Base-by-base conservation (phyloP, 2,113 vertebrate species). In the Petrocephalus microphthalmus region DNA sequence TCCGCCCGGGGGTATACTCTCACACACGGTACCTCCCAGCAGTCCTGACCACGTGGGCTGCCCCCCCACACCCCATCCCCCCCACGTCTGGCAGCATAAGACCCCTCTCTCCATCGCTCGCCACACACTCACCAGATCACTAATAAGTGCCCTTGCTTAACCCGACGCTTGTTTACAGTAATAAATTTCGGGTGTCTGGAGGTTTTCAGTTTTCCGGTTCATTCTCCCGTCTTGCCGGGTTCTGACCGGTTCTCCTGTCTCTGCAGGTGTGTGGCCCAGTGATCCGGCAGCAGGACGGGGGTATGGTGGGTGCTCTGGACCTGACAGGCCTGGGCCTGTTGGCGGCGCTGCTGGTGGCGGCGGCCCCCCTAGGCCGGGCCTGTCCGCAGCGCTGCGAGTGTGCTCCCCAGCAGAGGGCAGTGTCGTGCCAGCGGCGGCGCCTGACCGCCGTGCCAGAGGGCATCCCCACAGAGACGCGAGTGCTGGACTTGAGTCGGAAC, bases 381-480 rank as follows among this genome's bases (percentile, higher is more conserved):
- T 99, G 98, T 90, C 98, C 98, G 0, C 96, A 97, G 0, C 97
- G 98, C 90, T 99, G 98, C 19, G 98, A 99, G 90, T 99, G 98
- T 0, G 91, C 95, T 0, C 95, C 95, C 0, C 97, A 96, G 92
- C 91, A 97, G 49, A 96, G 93, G 84, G 96, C 96, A 0, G 98
- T 99, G 91, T 95, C 95, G 45, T 99, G 98, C 81, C 96, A 98
- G 88, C 96, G 97, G 82, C 95, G 96, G 57, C 95, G 98, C 42
- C 96, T 99, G 56, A 96, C 96, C 0, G 91, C 97, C 57, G 95
- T 99, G 89, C 98, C 98, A 0, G 98, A 99, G 87, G 98, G 98
- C 89, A 97, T 99, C 91, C 98, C 98, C 10, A 97, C 96, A 0
- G 98, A 99, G 93, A 99, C 98, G 0, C 93, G 93, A 54, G 92